Evolutionary conservation across 1,140 invertebrate species (phyloP).

Genomic region (Saxidomus purpurata): DNA sequence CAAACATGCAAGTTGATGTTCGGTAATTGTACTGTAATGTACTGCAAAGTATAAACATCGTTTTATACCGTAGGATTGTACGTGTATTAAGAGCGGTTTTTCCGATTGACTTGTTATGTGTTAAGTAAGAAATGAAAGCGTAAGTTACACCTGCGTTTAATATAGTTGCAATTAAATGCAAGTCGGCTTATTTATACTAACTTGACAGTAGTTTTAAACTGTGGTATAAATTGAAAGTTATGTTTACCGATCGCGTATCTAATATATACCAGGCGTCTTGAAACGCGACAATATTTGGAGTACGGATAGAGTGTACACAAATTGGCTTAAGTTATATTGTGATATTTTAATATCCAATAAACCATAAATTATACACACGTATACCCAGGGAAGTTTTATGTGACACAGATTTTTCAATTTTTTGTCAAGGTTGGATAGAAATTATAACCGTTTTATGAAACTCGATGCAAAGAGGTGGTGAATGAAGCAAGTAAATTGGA

Average conservation of each 20-base stretch:
- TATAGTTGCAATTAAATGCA: neutral
- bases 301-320: conserved; percentile 17
- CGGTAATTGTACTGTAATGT: neutral
- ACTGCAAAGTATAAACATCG: neutral
- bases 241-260: neutral
- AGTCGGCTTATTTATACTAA: neutral
- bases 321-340: neutral
- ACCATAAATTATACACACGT: neutral
- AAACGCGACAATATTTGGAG: conserved; percentile 23
- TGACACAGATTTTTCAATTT: conserved; percentile 3
- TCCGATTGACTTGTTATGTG: neutral
- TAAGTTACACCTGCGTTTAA: neutral
- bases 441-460: conserved; percentile 18
- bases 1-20: neutral
- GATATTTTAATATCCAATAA: neutral
- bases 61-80: neutral
- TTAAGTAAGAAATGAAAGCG: neutral
- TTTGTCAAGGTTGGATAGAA: neutral
- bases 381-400: neutral
- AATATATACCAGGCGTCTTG: neutral
- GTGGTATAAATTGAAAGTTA: conserved; percentile 8
- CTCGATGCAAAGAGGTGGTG: neutral
- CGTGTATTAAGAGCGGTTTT: neutral
- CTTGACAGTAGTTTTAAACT: neutral
- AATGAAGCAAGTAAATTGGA: neutral